Evolutionary conservation across 2,797 vertebrate genomes (phyloP), one percentile per base, ranked within the genome.

Genomic region (Heliangelus exortis): DNA sequence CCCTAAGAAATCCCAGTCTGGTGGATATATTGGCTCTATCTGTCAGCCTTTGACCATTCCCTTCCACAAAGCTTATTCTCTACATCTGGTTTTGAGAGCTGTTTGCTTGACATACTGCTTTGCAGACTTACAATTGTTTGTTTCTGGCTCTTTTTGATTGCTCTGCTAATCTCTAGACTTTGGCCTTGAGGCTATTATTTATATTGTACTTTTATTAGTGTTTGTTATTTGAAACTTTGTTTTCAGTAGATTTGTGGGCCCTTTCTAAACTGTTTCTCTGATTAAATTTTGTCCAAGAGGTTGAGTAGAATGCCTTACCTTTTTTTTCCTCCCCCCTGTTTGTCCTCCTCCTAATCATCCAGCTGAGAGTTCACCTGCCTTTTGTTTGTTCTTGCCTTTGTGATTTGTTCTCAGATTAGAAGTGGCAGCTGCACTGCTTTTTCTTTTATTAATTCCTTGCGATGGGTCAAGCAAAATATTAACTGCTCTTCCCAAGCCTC

Each of bases 81-180:
- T 84, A 80, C 94, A 77, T 76, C 83, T 71, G 59, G 10, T 69
- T 92, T 92, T 29, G 76, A 86, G 87, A 78, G 74, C 79, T 94
- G 31, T 76, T 95, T 87, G 47, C 79, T 93, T 86, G 87, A 89
- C 82, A 91, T 87, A 81, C 75, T 93, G 84, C 76, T 91, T 85
- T 0, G 0, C 63, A 91, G 87, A 84, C 77, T 79, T 91, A 67
- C 6, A 54, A 76, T 76, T 96, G 85, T 84, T 95, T 94, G 89
- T 92, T 94, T 93, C 89, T 91, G 73, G 41, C 48, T 91, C 55
- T 12, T 88, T 86, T 65, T 91, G 93, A 92, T 96, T 93, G 87
- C 91, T 91, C 53, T 82, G 61, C 67, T 96, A 96, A 96, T 95
- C 93, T 93, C 71, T 92, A 82, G 85, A 96, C 85, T 94, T 96